These are phyloP conservation scores for Eulemur albifrons DNA, from an alignment of 2,797 vertebrate genomes.

Conservation along the genomic window DNA sequence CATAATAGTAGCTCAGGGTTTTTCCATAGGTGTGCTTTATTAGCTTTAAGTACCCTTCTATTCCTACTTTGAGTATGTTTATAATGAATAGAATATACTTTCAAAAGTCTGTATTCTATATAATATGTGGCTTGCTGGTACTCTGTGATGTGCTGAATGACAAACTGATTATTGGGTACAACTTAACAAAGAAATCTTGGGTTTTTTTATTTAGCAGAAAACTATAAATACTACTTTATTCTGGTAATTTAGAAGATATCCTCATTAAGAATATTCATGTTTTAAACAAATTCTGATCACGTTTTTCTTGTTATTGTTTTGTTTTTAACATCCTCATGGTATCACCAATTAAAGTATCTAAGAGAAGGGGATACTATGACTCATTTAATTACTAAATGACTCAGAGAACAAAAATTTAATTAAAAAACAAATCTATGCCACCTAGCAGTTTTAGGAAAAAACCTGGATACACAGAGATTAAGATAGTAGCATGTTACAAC, in stretches of 20 bases:
- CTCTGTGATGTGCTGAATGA: not conserved
- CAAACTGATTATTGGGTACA: not conserved
- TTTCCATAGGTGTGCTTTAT: not conserved
- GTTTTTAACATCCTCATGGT: not conserved
- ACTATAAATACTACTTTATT: not conserved
- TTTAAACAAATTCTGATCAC: not conserved
- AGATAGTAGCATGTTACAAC: not conserved
- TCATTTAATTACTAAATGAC: not conserved
- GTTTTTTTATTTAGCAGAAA: not conserved
- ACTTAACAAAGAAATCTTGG: not conserved
- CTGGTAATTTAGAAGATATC: not conserved
- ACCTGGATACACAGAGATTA: not conserved
- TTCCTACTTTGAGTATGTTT: not conserved
- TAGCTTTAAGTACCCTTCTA: not conserved
- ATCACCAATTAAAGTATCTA: not conserved
- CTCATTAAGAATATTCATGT: not conserved
- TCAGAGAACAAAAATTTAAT: not conserved
- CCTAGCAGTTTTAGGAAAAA: not conserved
- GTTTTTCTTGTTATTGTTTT: not conserved
- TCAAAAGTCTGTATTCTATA: not conserved
- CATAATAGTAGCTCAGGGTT: not conserved
- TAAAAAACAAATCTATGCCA: not conserved
- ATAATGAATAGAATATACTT: not conserved
- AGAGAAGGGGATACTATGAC: not conserved
- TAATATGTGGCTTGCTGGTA: not conserved